Base-by-base conservation (phyloP, 2,797 vertebrate species). In the Platyrinchus mystaceus region DNA sequence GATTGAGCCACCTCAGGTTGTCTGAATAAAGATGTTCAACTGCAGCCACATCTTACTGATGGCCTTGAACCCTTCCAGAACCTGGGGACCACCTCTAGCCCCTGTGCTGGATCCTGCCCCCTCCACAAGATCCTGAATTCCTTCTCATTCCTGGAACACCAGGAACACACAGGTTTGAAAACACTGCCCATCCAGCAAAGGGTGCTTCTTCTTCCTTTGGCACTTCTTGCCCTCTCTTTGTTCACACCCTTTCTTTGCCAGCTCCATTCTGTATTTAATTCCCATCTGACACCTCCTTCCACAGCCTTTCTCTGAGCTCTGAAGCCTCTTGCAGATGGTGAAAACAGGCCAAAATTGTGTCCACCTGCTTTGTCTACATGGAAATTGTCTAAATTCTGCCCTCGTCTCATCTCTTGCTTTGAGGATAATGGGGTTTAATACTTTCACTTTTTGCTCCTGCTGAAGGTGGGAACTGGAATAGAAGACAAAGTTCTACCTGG, bases 381-480 rank as follows among this genome's bases (percentile, higher is more conserved):
- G 93, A 95, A 96, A 95, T 95, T 84, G 89, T 85, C 68, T 95
- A 58, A 93, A 95, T 94, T 94, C 95, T 94, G 70, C 78, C 78
- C 94, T 50, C 68, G 75, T 94, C 90, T 94, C 89, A 85, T 96
- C 93, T 97, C 89, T 85, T 89, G 82, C 84, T 94, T 93, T 75
- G 68, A 82, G 60, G 73, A 93, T 94, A 88, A 95, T 82, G 74
- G 93, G 39, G 87, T 95, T 95, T 92, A 39, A 58, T 93, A 62
- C 80, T 82, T 92, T 87, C 53, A 46, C 88, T 97, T 93, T 78
- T 95, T 96, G 84, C 49, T 69, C 70, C 86, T 83, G 88, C 34
- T 94, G 71, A 84, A 96, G 89, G 78, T 94, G 75, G 49, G 89
- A 87, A 68, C 75, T 1, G 4, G 87, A 87, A 89, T 52, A 68